Conservation (phyloP, 2,113 vertebrate species). For the Otis tarda region DNA sequence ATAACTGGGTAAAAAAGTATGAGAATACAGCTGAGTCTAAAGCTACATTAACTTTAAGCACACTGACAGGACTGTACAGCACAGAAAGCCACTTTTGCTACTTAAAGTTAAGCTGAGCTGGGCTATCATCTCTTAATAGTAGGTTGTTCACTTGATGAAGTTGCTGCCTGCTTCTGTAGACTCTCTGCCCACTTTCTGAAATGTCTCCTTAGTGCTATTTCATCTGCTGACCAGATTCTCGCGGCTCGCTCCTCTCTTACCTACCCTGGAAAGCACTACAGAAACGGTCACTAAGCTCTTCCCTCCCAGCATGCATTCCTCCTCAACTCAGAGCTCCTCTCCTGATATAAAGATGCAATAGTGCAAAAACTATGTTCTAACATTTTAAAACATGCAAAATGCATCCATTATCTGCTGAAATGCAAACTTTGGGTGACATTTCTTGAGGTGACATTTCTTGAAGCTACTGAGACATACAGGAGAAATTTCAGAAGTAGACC, state of each 20-base stretch:
- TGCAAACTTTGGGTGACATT: neutral
- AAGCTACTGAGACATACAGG: no score
- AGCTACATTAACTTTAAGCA: neutral
- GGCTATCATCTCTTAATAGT: neutral
- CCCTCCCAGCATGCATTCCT: neutral
- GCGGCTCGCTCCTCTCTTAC: neutral
- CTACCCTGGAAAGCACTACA: neutral
- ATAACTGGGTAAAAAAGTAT: neutral
- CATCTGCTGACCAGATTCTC: neutral
- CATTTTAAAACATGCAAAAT: neutral
- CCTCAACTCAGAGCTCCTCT: neutral
- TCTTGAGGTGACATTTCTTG: neutral
- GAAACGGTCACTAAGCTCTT: neutral
- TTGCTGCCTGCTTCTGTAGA: neutral
- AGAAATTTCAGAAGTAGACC: neutral
- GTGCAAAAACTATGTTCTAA: fast-evolving
- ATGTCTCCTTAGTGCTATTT: neutral
- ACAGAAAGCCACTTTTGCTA: neutral
- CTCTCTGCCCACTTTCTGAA: neutral
- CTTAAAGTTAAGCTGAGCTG: neutral
- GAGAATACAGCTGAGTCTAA: neutral
- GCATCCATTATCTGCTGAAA: neutral
- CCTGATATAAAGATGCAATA: fast-evolving
- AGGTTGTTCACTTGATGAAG: neutral
- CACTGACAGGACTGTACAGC: neutral